A percentile compares a stretch with the other conserved stretches of the same genome.
Conservation (phyloP, 2,113 vertebrate species). For the Anser brachyrhynchus region DNA sequence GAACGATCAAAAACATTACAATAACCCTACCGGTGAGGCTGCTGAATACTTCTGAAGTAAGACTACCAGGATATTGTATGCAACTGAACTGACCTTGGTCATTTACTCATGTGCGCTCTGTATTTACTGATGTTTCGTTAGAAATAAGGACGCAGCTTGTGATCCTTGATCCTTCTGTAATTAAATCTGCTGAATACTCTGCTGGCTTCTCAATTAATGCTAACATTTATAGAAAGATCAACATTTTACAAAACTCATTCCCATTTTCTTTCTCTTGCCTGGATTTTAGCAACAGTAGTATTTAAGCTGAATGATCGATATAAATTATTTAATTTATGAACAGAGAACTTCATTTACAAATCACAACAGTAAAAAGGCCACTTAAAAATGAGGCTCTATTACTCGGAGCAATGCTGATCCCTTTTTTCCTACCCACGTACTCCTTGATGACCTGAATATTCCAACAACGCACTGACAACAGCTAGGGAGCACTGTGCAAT, state of each 20-base stretch:
- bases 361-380: background rate
- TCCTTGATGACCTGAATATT: background rate
- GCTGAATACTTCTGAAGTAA: background rate
- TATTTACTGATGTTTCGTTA: background rate
- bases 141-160: background rate
- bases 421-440: background rate
- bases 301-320: background rate
- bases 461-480: background rate
- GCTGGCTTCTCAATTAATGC: background rate
- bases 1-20: background rate
- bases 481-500: background rate
- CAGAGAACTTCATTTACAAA: background rate
- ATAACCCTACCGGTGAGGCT: background rate
- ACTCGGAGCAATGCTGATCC: background rate
- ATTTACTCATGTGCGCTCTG: accelerated
- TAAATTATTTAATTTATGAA: background rate
- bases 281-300: background rate
- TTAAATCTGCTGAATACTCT: background rate
- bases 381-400: background rate
- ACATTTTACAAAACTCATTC: background rate
- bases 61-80: background rate
- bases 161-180: background rate
- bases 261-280: background rate
- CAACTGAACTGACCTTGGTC: background rate
- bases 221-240: background rate